Evolutionary conservation across 1,140 invertebrate species (phyloP).

Genomic region (Andricus grossulariae): DNA sequence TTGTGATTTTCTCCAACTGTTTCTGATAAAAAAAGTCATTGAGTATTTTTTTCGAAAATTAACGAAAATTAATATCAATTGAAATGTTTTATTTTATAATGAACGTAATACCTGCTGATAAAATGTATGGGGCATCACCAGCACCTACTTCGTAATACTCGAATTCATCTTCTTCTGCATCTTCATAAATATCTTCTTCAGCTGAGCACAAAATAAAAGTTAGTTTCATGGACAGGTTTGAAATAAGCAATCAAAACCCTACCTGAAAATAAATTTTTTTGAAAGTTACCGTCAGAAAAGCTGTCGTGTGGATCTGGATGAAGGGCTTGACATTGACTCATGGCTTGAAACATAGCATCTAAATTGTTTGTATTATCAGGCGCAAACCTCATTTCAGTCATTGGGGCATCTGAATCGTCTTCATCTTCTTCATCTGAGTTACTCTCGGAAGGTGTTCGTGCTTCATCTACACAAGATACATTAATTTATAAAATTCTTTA

Average conservation of each 20-base stretch:
- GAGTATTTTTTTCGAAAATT: slow-evolving; percentile 14
- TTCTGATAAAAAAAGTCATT: slow-evolving; percentile 50
- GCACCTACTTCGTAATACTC: slow-evolving; percentile 66
- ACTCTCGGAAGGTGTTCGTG: slow-evolving; percentile 62
- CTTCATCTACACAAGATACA: slow-evolving; percentile 56
- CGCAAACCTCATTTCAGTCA: slow-evolving; percentile 83
- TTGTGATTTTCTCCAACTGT: slow-evolving; percentile 57
- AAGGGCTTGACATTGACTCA: slow-evolving; percentile 82
- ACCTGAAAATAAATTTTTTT: too few species aligned
- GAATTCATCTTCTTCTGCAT: slow-evolving; percentile 74
- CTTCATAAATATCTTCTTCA: slow-evolving; percentile 75
- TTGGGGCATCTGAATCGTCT: slow-evolving; percentile 71
- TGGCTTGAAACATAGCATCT: slow-evolving; percentile 81
- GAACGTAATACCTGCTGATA: slow-evolving; percentile 61
- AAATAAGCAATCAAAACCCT: too few species aligned
- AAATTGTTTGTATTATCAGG: slow-evolving; percentile 80
- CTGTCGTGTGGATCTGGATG: slow-evolving; percentile 81
- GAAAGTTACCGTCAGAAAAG: slow-evolving; percentile 72
- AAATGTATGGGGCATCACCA: slow-evolving; percentile 66
- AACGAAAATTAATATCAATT: slow-evolving; percentile 17
- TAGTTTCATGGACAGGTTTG: too few species aligned
- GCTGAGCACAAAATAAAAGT: slow-evolving; percentile 49
- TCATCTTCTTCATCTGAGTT: slow-evolving; percentile 75
- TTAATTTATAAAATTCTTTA: slow-evolving; percentile 14
- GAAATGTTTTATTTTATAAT: slow-evolving; percentile 11